phyloP scores from a whole-genome alignment of 1,140 invertebrate species.

The Papilio polytes region DNA sequence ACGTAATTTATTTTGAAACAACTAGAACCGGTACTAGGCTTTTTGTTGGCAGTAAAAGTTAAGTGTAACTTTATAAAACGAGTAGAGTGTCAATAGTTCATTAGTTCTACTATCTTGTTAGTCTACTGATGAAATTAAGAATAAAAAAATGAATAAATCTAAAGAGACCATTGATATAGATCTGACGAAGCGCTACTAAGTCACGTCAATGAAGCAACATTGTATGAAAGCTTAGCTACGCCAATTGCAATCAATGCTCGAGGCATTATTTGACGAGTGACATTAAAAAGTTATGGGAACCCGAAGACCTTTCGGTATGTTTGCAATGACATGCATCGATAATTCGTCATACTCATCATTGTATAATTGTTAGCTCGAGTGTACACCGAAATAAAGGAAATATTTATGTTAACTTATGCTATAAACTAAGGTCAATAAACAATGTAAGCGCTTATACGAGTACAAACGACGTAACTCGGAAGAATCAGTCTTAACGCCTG shows the following conservation, averaged over 20 bases:
- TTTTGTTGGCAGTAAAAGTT: not conserved
- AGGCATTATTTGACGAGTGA: slow-evolving; percentile 69
- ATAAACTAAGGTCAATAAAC: not conserved
- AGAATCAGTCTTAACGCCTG: slow-evolving; percentile 20
- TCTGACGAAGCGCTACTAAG: not conserved
- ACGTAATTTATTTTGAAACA: not conserved
- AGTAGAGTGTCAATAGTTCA: not conserved
- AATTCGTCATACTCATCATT: slow-evolving; percentile 58
- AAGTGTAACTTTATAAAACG: not conserved
- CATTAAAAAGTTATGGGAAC: slow-evolving; percentile 80
- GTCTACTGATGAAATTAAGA: not conserved
- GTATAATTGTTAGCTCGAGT: slow-evolving; percentile 44
- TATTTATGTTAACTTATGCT: slow-evolving; percentile 11
- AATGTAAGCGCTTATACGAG: not conserved
- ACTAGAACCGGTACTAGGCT: not conserved
- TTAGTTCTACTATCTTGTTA: not conserved
- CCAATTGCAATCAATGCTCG: slow-evolving; percentile 48
- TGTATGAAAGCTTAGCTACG: slow-evolving; percentile 31
- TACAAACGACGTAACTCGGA: not conserved
- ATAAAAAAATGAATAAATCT: not conserved
- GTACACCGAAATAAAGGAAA: slow-evolving; percentile 18
- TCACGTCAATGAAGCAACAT: slow-evolving; percentile 24
- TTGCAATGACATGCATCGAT: slow-evolving; percentile 60
- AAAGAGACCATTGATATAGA: slow-evolving; percentile 16
- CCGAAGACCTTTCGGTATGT: slow-evolving; percentile 67